Base-by-base conservation (phyloP, 2,888 invertebrate genomes). In the Cheiracanthium punctorium region DNA sequence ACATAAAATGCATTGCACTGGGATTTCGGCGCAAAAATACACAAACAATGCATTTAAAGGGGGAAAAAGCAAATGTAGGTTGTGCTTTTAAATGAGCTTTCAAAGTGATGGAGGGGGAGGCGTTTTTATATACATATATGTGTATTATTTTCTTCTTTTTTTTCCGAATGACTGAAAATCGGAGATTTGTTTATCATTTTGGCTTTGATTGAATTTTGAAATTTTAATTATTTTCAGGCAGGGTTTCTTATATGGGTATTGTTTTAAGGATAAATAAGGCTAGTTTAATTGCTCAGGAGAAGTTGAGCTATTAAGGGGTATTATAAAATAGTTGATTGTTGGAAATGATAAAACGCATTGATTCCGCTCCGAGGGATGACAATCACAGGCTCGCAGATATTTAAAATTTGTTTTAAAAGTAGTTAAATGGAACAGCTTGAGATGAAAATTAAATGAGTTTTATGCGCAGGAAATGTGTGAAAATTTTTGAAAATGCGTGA, bases 171-270 rank as follows among this genome's bases (percentile, higher is more conserved):
- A 69, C 33, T 32, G 69, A 20, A 69, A 69, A 58, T 58, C 58
- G 58, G 12, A 58, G 58, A 58, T 58, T 58, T 58, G 58, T 58
- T 58, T 58, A 58, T 58, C 58, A 58, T 58, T 58, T 58, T 70
- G 33, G 28, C 28, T 70, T 37, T 70, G 37, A 70, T 70, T 70
- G 37, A 70, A 70, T 70, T 37, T 37, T 70, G 41, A 70, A 70
- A 70, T 33, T 41, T 70, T 70, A 70, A 70, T 70, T 37, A 70
- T 70, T 70, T 70, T 20, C 20, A 20, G 24, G 20, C 14, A 41
- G n/a, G 20, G 14, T 14, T 67, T 67, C 24, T 58, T 58, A 58
- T 58, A 5, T 58, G 17, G 24, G 20, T 17, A 7, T 48, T 58
- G 58, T 58, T 58, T 58, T 24, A 58, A 58, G 4, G 7, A 58